These are phyloP conservation scores for Centropus bengalensis DNA, from an alignment of 2,113 vertebrate genomes.

Conservation along the genomic window DNA sequence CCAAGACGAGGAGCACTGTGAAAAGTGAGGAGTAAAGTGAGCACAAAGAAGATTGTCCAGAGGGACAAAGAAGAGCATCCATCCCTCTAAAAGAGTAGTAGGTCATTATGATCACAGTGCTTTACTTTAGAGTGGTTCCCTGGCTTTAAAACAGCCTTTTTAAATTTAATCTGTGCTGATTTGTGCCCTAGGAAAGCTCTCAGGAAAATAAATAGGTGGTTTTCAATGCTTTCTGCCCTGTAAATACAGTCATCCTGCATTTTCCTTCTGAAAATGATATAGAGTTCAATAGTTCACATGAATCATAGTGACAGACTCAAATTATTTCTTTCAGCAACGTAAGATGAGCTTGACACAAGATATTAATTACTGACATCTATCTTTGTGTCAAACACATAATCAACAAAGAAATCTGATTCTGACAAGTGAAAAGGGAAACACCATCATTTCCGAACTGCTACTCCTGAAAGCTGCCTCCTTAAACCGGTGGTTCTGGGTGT, in stretches of 20 bases:
- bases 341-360: not conserved
- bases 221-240: not conserved
- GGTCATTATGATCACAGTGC: not conserved
- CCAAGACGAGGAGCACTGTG: not conserved
- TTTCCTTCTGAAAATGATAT: not conserved
- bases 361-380: slow-evolving; percentile 34
- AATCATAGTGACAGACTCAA: not conserved
- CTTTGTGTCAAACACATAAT: not conserved
- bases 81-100: not conserved
- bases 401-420: not conserved
- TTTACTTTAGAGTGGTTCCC: not conserved
- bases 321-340: slow-evolving; percentile 1
- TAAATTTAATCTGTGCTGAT: not conserved
- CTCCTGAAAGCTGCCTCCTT: not conserved
- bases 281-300: slow-evolving; percentile 1
- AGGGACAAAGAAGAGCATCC: not conserved
- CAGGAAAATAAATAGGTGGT: not conserved
- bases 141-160: not conserved
- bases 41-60: not conserved
- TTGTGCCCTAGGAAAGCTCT: not conserved
- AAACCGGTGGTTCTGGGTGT: not conserved
- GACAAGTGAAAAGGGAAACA: not conserved
- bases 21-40: not conserved
- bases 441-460: not conserved
- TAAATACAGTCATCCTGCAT: not conserved